Evolutionary conservation across 2,113 vertebrate species (phyloP).

Genomic region (Aptenodytes forsteri): DNA sequence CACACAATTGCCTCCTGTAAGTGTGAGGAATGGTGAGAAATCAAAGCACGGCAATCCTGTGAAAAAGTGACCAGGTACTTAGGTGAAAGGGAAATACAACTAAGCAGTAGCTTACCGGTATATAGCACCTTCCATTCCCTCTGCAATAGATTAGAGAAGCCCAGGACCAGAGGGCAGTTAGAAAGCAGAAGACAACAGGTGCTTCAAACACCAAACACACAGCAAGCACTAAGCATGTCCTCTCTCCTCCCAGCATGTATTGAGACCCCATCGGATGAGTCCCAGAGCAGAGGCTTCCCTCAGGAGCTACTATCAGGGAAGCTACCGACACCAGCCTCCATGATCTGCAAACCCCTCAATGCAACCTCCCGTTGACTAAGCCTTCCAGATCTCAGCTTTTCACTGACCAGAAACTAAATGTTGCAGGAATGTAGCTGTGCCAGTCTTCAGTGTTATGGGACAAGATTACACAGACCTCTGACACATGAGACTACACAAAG

Average conservation of each 20-base stretch:
- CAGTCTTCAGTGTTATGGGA: neutral
- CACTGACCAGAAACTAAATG: neutral
- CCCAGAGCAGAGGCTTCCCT: neutral
- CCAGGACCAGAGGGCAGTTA: neutral
- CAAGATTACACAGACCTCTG: neutral
- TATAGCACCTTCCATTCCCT: neutral
- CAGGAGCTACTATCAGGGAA: neutral
- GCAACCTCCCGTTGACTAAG: neutral
- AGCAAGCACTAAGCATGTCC: neutral
- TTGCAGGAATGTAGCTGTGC: neutral
- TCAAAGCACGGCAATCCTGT: neutral
- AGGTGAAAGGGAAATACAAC: neutral
- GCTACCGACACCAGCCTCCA: neutral
- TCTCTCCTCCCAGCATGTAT: neutral
- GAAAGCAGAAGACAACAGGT: neutral
- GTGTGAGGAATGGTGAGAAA: neutral
- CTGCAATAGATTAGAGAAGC: neutral
- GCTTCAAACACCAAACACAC: neutral
- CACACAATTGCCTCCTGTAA: neutral
- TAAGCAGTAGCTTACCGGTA: neutral
- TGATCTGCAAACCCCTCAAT: neutral
- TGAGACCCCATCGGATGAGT: neutral
- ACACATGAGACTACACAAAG: neutral
- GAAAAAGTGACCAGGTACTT: neutral
- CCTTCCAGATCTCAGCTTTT: neutral